A percentile compares a stretch with the other conserved stretches of the same genome.
These are phyloP conservation scores for Heliornis fulica DNA, from an alignment of 2,113 vertebrate genomes.

Conservation along the genomic window DNA sequence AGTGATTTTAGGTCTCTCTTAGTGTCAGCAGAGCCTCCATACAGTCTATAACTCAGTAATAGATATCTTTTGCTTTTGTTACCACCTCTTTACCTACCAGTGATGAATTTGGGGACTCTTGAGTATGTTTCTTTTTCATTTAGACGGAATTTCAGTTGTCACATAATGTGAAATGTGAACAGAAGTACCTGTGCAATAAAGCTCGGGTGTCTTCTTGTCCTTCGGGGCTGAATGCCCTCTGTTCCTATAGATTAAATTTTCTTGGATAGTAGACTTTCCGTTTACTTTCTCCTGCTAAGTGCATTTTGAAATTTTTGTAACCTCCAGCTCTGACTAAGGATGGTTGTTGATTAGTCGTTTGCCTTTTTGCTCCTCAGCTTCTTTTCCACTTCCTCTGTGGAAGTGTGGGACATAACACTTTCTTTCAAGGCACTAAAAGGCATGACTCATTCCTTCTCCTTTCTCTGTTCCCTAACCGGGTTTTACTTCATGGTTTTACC, in stretches of 20 bases:
- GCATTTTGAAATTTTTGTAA: not conserved
- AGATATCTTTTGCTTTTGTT: not conserved
- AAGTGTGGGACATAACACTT: not conserved
- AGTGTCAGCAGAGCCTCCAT: rapidly evolving
- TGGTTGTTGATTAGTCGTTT: not conserved
- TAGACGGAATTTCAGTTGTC: not conserved
- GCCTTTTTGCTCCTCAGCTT: not conserved
- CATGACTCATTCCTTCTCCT: not conserved
- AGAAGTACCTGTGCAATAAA: not conserved
- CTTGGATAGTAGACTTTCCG: not conserved
- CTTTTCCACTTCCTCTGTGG: not conserved
- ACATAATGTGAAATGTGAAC: not conserved
- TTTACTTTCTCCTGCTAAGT: not conserved
- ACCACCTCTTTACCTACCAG: not conserved
- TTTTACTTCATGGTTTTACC: not conserved
- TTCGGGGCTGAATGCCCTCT: not conserved
- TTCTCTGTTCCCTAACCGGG: not conserved
- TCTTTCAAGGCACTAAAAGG: not conserved
- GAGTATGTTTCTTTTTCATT: not conserved
- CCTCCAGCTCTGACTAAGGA: not conserved
- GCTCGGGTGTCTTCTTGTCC: not conserved
- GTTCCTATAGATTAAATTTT: not conserved
- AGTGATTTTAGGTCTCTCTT: not conserved
- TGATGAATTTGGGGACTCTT: rapidly evolving
- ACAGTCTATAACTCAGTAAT: not conserved